Evolutionary conservation across 2,113 vertebrate genomes (phyloP), one percentile per base, ranked within the genome.

Genomic region (Gorsachius goisagi): DNA sequence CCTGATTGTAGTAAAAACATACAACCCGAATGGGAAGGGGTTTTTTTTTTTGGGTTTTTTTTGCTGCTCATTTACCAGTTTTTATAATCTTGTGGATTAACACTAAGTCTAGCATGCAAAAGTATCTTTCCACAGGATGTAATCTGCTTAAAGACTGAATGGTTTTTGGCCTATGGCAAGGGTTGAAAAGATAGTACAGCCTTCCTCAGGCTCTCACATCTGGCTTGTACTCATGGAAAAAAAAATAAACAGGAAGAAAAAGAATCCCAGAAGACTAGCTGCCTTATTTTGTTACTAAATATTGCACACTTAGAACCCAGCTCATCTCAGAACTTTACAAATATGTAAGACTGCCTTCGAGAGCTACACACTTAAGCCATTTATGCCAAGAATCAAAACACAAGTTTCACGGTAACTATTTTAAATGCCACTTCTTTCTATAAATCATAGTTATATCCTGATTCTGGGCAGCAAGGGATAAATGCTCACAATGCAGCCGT

Each of bases 31-130:
- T 22, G 15, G 45, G 45, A 27, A 56, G 5, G 13, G 15, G 24
- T 26, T 14, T 23, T 23, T 37, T 2, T 14, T 11, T 37, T 35
- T 33, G 11, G 41, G 41, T 62, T 44, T 19, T 24, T 28, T 49
- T 9, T 32, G 11, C 55, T 94, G 39, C 73, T 97, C 84, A 76
- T 95, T 97, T 95, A 92, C 66, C 39, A 6, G 33, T 49, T 83
- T 97, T 95, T 84, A 80, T 89, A 96, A 96, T 96, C 62, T 72
- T 92, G 85, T 93, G 81, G 80, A 96, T 94, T 97, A 91, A 93
- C 39, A 76, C n/a, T 78, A 97, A 91, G 32, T 95, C 89, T 92
- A 95, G 44, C 49, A 94, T 89, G 76, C 89, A 94, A 92, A 93
- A 93, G 27, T 89, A 58, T 82, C 73, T 97, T 97, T 96, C 92